Percentiles rank a stretch among this genome's conserved stretches.
These are phyloP conservation scores for Cynocephalus volans DNA, from an alignment of 2,113 vertebrate genomes.

Conservation along the genomic window DNA sequence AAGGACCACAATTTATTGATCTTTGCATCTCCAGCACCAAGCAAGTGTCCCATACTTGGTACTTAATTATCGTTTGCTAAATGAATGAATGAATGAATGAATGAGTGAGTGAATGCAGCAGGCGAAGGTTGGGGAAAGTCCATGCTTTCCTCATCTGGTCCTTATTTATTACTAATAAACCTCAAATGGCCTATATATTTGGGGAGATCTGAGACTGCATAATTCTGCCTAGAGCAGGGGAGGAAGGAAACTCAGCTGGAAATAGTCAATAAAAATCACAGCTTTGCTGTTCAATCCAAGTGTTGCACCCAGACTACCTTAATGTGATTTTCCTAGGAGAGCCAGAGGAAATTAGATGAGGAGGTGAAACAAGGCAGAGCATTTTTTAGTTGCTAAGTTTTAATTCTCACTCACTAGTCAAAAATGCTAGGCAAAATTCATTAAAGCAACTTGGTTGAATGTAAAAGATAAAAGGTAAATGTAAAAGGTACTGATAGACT, in stretches of 20 bases:
- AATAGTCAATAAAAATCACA: neutral
- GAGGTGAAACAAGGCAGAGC: neutral
- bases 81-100: neutral
- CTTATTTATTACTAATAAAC: neutral
- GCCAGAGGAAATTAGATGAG: neutral
- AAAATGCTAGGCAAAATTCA: constrained; percentile 23
- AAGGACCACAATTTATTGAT: neutral
- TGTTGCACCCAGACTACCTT: neutral
- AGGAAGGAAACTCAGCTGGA: neutral
- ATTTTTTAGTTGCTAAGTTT: constrained; percentile 8
- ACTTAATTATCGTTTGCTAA: neutral
- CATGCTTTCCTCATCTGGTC: neutral
- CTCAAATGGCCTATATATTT: neutral
- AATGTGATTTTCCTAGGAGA: neutral
- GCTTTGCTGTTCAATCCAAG: neutral
- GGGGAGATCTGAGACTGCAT: neutral
- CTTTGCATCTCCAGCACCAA: neutral
- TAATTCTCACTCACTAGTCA: constrained; percentile 16
- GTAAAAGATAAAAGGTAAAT: no score
- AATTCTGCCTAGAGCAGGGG: neutral
- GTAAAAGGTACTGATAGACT: neutral
- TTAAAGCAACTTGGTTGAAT: constrained; percentile 34
- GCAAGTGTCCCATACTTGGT: neutral
- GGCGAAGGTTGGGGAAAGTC: neutral
- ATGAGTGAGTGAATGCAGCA: neutral